Evolutionary conservation across 2,113 vertebrate genomes (phyloP).

Genomic region (Felis chaus): DNA sequence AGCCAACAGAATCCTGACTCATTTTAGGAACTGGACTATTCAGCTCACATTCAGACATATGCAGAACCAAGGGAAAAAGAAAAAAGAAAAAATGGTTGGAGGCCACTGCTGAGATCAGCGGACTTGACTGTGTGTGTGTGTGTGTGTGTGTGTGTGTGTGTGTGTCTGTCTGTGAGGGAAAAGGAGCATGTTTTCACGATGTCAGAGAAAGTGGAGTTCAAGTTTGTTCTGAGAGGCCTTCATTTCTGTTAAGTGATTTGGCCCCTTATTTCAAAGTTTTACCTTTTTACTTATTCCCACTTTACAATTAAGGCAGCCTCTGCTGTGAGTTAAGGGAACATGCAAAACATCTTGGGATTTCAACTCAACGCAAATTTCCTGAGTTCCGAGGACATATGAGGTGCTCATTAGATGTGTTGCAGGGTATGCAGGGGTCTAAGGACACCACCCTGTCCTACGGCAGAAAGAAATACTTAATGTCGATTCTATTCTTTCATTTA

Average conservation of each 20-base stretch:
- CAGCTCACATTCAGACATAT: not conserved
- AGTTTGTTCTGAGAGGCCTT: not conserved
- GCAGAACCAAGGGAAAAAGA: not conserved
- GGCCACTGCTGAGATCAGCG: not conserved
- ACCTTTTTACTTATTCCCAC: not conserved
- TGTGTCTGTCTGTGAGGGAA: not conserved
- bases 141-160: not conserved
- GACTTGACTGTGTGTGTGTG: not conserved
- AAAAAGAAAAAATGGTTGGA: not conserved
- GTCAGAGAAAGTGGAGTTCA: not conserved
- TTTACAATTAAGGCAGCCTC: not conserved
- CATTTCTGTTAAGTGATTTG: not conserved
- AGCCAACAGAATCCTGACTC: constrained; percentile 21
- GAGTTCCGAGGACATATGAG: not conserved
- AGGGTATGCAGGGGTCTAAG: not conserved
- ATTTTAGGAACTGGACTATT: not conserved
- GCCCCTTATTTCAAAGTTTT: not conserved
- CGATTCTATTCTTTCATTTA: not conserved
- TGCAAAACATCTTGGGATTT: not conserved
- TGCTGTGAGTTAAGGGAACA: not conserved
- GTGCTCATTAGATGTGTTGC: accelerated
- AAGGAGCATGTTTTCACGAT: not conserved
- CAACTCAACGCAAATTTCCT: not conserved
- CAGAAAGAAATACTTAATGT: not conserved
- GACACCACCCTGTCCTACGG: not conserved